Conservation (phyloP, 2,113 vertebrate genomes). For the Montifringilla adamsi region DNA sequence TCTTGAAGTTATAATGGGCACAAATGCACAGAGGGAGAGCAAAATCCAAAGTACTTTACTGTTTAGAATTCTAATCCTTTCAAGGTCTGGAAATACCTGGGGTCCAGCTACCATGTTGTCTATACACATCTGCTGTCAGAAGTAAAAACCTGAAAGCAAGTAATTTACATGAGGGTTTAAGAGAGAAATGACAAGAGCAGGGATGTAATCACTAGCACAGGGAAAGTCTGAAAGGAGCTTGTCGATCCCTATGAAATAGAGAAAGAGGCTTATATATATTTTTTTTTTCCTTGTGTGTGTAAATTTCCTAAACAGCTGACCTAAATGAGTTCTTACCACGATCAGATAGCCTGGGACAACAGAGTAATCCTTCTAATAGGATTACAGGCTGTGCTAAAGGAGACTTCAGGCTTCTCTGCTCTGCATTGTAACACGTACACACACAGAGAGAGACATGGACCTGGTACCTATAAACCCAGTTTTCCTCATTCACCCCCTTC, state of each 20-base stretch:
- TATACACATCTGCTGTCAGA: slow-evolving; percentile 28
- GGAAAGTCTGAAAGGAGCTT: slow-evolving; percentile 38
- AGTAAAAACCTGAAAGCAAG: slow-evolving; percentile 26
- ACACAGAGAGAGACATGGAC: neutral
- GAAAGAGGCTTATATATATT: slow-evolving; percentile 44
- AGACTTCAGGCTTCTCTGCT: slow-evolving; percentile 48
- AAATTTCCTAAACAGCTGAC: slow-evolving; percentile 71
- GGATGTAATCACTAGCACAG: slow-evolving; percentile 26
- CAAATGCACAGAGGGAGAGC: neutral
- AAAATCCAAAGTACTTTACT: slow-evolving; percentile 17
- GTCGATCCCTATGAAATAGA: slow-evolving; percentile 34
- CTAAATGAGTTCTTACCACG: slow-evolving; percentile 71
- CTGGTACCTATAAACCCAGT: neutral
- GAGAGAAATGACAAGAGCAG: slow-evolving; percentile 12
- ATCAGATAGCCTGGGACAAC: slow-evolving; percentile 75
- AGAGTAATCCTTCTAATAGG: slow-evolving; percentile 76
- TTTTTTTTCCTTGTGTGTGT: slow-evolving; percentile 43
- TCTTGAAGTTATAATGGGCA: neutral
- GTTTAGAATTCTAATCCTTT: slow-evolving; percentile 59
- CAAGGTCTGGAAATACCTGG: slow-evolving; percentile 56
- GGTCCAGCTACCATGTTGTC: neutral
- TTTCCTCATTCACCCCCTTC: neutral
- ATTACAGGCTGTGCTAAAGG: slow-evolving; percentile 66
- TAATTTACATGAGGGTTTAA: slow-evolving; percentile 61
- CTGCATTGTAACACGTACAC: neutral